phyloP scores from a whole-genome alignment of 2,888 invertebrate species.

The Ichneumoninae sp. region DNA sequence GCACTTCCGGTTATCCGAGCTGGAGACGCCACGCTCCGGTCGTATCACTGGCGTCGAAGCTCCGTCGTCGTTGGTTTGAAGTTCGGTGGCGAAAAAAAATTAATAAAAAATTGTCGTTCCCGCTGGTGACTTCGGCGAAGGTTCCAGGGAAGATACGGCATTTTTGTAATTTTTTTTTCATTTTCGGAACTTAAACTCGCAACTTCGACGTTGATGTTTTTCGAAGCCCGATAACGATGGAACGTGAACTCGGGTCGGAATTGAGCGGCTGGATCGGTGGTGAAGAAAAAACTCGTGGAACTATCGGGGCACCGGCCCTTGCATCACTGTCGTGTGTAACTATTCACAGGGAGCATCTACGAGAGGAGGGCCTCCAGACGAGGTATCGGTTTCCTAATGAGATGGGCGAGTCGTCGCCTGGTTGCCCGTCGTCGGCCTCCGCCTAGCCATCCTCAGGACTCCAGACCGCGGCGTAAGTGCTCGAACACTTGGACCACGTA shows the following conservation, averaged over 20 bases:
- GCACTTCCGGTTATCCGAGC: slow-evolving; percentile 19
- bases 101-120: slow-evolving; percentile 21
- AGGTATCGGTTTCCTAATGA: slow-evolving; percentile 70
- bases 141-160: slow-evolving; percentile 24
- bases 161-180: neutral
- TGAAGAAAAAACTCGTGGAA: slow-evolving; percentile 21
- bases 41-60: slow-evolving; percentile 1
- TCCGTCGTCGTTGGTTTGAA: neutral
- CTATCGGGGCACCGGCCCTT: neutral
- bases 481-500: slow-evolving; percentile 86
- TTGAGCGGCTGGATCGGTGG: neutral
- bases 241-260: slow-evolving; percentile 27
- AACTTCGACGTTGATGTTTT: neutral
- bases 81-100: neutral
- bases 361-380: slow-evolving; percentile 70
- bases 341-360: slow-evolving; percentile 51
- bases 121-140: neutral
- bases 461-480: slow-evolving; percentile 78
- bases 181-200: neutral
- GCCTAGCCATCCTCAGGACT: slow-evolving; percentile 80
- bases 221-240: slow-evolving; percentile 16
- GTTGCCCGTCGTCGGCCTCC: slow-evolving; percentile 77
- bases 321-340: neutral
- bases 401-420: slow-evolving; percentile 76
- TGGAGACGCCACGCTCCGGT: neutral